phyloP scores from a whole-genome alignment of 2,113 vertebrate genomes.

The Myxocyprinus asiaticus region DNA sequence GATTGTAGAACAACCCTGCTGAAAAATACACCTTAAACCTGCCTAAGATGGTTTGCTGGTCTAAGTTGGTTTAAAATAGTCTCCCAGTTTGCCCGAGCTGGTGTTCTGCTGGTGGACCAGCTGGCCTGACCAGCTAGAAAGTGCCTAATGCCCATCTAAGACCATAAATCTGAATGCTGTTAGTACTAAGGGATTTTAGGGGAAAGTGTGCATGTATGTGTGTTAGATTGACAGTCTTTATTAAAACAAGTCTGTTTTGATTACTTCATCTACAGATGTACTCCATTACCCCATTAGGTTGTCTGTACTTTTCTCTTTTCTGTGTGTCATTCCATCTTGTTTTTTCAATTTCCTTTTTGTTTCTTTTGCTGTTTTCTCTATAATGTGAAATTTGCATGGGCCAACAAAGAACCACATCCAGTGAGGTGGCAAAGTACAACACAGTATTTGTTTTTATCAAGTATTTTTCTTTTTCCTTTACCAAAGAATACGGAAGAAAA shows the following conservation, averaged over 20 bases:
- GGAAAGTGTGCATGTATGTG: background rate
- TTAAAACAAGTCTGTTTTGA: background rate
- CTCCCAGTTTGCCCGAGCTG: no score
- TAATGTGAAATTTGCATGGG: constrained; percentile 9
- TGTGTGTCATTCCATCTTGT: background rate
- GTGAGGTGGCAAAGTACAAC: constrained; percentile 1
- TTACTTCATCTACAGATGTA: background rate
- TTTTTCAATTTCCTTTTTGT: background rate
- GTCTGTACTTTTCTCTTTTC: background rate
- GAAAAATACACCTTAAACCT: no score
- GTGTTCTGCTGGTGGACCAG: no score
- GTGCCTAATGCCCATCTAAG: no score
- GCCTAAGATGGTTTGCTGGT: no score
- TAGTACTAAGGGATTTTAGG: background rate
- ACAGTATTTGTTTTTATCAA: constrained; percentile 14
- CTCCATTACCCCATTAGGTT: background rate
- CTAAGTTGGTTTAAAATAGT: no score
- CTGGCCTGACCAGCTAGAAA: no score
- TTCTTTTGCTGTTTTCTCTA: background rate
- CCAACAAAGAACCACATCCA: constrained; percentile 17
- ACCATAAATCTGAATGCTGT: constrained; percentile 38
- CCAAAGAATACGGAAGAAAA: background rate
- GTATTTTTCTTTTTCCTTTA: constrained; percentile 11
- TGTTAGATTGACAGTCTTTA: constrained; percentile 4
- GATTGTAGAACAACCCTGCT: no score